Evolutionary conservation across 2,797 vertebrate species (phyloP), one percentile per base, ranked within the genome.

Genomic region (Takifugu ocellatus): DNA sequence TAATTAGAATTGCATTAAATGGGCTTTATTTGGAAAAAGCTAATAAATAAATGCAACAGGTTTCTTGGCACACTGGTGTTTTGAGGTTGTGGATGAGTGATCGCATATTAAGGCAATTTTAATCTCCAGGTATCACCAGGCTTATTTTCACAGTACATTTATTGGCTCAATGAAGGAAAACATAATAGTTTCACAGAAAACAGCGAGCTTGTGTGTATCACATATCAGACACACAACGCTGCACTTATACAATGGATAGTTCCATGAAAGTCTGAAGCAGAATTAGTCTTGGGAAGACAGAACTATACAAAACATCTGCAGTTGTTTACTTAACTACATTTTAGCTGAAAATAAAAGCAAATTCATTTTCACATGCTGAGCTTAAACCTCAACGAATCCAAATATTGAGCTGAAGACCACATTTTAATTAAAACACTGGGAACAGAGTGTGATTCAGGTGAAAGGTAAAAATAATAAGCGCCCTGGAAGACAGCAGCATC

Each of bases 341-440:
- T 77, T 54, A 68, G 51, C 66, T 64, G 75, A 68, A 78, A 72
- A 81, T 75, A 73, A 68, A 53, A 68, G 46, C 70, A 77, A 81
- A 88, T 84, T 70, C 73, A 76, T 81, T 79, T 78, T 84, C 80
- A 82, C 75, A 82, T 77, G 74, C 74, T 75, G 66, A 2, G n/a
- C 70, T 72, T 78, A 75, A 77, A 85, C 63, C 82, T 71, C 51
- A 51, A 66, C 77, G 83, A 84, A 86, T 85, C 77, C 76, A 76
- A 79, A 83, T 74, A 83, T 75, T 69, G 73, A 83, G 80, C 75
- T 69, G 73, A 83, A 78, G 63, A 73, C 59, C 33, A 56, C 62
- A 62, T 81, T 87, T 82, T 83, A 83, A 85, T 82, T 83, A 83
- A 83, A 79, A 74, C 66, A 36, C 49, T 33, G 68, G 50, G 59